phyloP scores from a whole-genome alignment of 1,140 invertebrate species.

The Drosophila repletoides region DNA sequence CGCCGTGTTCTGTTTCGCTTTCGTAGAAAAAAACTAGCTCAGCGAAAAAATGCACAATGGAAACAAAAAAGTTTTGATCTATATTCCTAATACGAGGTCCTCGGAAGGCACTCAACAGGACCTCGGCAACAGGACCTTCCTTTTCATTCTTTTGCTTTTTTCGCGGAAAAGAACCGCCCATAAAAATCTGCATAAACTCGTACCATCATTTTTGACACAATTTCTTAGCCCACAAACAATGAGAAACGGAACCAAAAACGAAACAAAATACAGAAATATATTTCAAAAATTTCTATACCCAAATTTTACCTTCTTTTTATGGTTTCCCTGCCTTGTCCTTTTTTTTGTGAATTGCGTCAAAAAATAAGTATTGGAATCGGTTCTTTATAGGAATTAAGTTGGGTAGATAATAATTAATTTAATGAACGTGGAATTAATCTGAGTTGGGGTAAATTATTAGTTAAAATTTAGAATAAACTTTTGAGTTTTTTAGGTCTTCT shows the following conservation, averaged over 20 bases:
- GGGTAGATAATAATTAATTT: too few species aligned
- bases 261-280: conserved; percentile 36
- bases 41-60: conserved; percentile 70
- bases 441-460: too few species aligned
- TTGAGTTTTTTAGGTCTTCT: too few species aligned
- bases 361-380: too few species aligned
- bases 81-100: conserved; percentile 62
- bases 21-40: conserved; percentile 77
- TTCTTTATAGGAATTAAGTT: too few species aligned
- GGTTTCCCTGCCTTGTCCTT: too few species aligned
- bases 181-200: conserved; percentile 73
- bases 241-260: conserved; percentile 53
- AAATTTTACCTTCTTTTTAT: too few species aligned
- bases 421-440: too few species aligned
- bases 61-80: conserved; percentile 78
- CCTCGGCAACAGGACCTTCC: conserved; percentile 36
- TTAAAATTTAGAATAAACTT: too few species aligned
- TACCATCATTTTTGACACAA: conserved; percentile 47
- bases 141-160: conserved; percentile 33
- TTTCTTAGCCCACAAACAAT: conserved; percentile 53
- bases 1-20: conserved; percentile 35
- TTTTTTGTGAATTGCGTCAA: conserved; percentile 29
- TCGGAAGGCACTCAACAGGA: conserved; percentile 62
- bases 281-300: conserved; percentile 20
- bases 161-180: conserved; percentile 23